These are phyloP conservation scores for Manis pentadactyla DNA, from an alignment of 2,797 vertebrate genomes.

Conservation along the genomic window DNA sequence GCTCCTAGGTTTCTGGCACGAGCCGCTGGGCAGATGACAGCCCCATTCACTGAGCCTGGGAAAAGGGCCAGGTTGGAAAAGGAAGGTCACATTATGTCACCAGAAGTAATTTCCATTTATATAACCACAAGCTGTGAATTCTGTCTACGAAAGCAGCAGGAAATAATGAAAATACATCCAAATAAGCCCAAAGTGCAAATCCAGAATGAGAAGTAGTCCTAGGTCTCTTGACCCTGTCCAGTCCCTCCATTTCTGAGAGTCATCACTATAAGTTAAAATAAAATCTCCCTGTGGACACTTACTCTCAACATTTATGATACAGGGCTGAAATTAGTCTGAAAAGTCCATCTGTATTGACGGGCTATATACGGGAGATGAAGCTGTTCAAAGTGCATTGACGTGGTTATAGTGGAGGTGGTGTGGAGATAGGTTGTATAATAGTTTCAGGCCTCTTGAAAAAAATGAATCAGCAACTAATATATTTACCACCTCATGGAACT, in stretches of 20 bases:
- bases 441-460: neutral
- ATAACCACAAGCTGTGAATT: conserved; percentile 65
- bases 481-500: neutral
- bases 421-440: neutral
- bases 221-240: neutral
- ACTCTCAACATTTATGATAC: neutral
- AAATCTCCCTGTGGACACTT: neutral
- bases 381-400: neutral
- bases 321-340: neutral
- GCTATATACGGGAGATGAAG: neutral
- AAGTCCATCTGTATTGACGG: neutral
- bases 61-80: conserved; percentile 60
- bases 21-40: conserved; percentile 63
- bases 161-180: conserved; percentile 55
- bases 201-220: neutral
- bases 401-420: neutral
- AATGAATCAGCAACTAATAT: neutral
- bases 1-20: conserved; percentile 39
- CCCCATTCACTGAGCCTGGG: conserved; percentile 60
- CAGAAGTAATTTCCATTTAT: conserved; percentile 68
- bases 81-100: conserved; percentile 66
- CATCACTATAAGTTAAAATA: conserved; percentile 25
- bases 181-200: conserved; percentile 29
- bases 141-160: conserved; percentile 11
- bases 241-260: neutral